Evolutionary conservation across 1,140 invertebrate species (phyloP).

Genomic region (Eupristina koningsbergeri): DNA sequence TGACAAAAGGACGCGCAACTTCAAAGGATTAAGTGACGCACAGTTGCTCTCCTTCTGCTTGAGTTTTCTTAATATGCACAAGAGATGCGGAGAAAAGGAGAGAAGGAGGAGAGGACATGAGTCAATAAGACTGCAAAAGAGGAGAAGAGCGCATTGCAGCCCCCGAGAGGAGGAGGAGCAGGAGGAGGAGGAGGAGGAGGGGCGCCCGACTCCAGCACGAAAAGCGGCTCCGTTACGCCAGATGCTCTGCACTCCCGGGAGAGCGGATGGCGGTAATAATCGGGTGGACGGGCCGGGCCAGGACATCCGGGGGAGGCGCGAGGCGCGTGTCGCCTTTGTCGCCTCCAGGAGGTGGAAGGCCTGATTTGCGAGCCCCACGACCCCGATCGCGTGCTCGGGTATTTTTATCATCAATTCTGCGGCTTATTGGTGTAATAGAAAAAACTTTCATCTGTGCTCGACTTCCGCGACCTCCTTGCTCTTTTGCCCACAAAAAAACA

Average conservation of each 20-base stretch:
- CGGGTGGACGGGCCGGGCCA: conserved; percentile 27
- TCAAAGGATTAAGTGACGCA: conserved; percentile 1
- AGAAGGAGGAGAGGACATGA: background rate
- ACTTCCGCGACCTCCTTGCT: background rate
- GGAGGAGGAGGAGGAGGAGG: background rate
- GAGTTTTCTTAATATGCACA: background rate
- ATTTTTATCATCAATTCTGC: conserved; percentile 7
- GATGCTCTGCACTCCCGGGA: background rate
- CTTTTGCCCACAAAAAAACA: background rate
- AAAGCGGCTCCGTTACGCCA: conserved; percentile 23
- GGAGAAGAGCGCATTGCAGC: background rate
- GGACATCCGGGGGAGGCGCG: background rate
- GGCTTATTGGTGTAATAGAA: background rate
- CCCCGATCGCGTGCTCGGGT: background rate
- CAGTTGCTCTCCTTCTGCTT: no score
- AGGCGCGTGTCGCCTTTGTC: background rate
- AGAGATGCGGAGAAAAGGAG: background rate
- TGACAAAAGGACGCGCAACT: background rate
- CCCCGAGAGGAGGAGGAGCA: background rate
- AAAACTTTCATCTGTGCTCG: background rate
- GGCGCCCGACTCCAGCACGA: no score
- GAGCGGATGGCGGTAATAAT: conserved; percentile 47
- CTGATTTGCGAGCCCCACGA: no score
- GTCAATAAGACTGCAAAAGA: background rate
- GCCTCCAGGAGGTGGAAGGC: background rate